Conservation (phyloP, 2,888 invertebrate genomes). For the Eupithecia subfuscata region DNA sequence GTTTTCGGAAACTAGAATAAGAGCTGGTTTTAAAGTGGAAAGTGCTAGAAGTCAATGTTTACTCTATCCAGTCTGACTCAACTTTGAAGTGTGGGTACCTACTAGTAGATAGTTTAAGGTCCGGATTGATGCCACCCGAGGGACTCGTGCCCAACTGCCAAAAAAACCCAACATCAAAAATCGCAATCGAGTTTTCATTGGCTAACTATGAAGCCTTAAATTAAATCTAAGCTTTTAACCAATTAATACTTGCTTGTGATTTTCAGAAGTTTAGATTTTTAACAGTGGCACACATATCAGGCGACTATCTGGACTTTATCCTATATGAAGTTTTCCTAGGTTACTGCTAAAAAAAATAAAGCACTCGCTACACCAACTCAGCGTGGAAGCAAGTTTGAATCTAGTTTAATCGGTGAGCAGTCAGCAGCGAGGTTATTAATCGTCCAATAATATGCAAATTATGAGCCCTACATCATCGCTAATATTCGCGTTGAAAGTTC, state of each 20-base stretch:
- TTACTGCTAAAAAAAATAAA: background rate
- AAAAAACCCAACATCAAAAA: background rate
- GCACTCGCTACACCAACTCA: conserved; percentile 5
- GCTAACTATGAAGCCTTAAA: too few species aligned
- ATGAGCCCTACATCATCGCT: conserved; percentile 39
- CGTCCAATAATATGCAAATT: conserved; percentile 63
- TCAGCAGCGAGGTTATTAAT: conserved; percentile 54
- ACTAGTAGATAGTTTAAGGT: background rate
- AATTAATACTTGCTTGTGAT: too few species aligned
- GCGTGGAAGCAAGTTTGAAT: conserved; percentile 34
- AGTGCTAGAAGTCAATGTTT: background rate
- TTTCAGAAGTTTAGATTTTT: too few species aligned
- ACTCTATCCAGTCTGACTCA: background rate
- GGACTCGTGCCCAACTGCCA: background rate
- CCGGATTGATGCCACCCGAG: background rate
- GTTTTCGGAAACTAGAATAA: background rate
- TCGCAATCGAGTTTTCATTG: background rate
- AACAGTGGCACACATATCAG: too few species aligned
- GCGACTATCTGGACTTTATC: background rate
- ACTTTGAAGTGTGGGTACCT: background rate
- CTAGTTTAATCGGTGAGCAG: conserved; percentile 42
- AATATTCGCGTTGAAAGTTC: conserved; percentile 38
- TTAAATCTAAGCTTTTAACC: too few species aligned
- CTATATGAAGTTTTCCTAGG: background rate
- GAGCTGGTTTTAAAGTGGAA: background rate